Evolutionary conservation across 2,888 invertebrate species (phyloP).

Genomic region (Nineta flava): DNA sequence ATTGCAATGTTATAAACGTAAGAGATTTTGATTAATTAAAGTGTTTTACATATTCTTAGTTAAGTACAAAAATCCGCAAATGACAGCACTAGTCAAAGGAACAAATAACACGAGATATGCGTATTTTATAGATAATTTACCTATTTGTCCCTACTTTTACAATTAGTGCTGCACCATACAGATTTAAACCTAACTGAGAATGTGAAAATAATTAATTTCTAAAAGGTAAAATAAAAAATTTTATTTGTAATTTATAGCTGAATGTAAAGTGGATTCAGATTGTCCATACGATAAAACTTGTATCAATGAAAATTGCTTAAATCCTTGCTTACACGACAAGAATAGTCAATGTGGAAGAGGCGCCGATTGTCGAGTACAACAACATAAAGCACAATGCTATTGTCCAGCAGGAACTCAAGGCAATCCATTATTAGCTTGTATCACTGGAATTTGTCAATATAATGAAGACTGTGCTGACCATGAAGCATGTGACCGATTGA

Average conservation of each 20-base stretch:
- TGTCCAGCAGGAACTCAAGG: constrained; percentile 79
- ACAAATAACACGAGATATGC: too few relatives aligned
- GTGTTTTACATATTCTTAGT: too few relatives aligned
- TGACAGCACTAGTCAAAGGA: too few relatives aligned
- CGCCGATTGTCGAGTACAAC: constrained; percentile 56
- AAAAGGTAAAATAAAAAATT: too few relatives aligned
- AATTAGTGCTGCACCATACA: too few relatives aligned
- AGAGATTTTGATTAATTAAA: too few relatives aligned
- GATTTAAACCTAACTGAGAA: too few relatives aligned
- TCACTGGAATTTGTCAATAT: constrained; percentile 69
- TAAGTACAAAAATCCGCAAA: too few relatives aligned
- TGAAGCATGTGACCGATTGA: constrained; percentile 70
- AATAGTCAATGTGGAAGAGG: constrained; percentile 58
- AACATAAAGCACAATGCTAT: constrained; percentile 63
- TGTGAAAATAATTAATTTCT: too few relatives aligned
- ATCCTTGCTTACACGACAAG: constrained; percentile 51
- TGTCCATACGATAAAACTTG: constrained; percentile 78
- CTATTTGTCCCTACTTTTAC: too few relatives aligned
- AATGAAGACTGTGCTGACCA: constrained; percentile 78
- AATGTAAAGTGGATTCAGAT: constrained; percentile 60
- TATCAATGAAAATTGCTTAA: constrained; percentile 60
- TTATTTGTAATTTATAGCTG: constrained; percentile 57
- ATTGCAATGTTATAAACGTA: constrained; percentile 72
- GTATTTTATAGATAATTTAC: too few relatives aligned
- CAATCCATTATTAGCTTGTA: constrained; percentile 64